Base-by-base conservation (phyloP, 2,797 vertebrate species). In the Percopsis omiscomaycus region DNA sequence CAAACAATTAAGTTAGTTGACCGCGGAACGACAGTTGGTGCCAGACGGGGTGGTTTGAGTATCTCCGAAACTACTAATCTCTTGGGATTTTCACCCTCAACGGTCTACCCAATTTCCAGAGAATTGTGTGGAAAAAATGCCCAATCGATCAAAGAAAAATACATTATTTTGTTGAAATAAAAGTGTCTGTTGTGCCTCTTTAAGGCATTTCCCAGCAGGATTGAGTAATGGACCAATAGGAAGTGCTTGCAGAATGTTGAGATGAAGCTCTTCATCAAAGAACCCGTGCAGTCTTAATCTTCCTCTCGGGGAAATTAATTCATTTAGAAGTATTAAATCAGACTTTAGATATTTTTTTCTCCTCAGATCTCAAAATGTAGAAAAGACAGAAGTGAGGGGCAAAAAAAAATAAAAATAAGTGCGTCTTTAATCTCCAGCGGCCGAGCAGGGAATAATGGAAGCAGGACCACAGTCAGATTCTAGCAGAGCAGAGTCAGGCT, bases 371-470 rank as follows among this genome's bases (percentile, higher is more conserved):
- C n/a, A 32, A 55, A 15, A 15, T 30, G 3, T 55, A 11, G 27
- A 12, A 55, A 2, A 22, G 49, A 51, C n/a, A 27, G 14, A 51
- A 51, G 8, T 27, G n/a, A 22, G 4, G 16, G 14, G n/a, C n/a
- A 22, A 51, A 51, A 3, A 15, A 51, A 3, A 22, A 5, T 1
- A 12, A 15, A 45, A 42, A 57, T 42, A 42, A 14, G 8, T 47
- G 12, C 57, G 27, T 5, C 13, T 28, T 48, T 32, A 56, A 48
- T 45, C 47, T 61, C 50, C 27, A 30, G 10, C 59, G 49, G 16
- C 27, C 14, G 9, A 53, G 64, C 52, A 46, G 64, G 53, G 57
- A 71, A 54, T 64, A 71, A 61, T 51, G 62, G 56, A 46, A 73
- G 61, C 53, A 68, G 49, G 30, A 48, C 44, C 30, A 3, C 55